These are phyloP conservation scores for Remorina albescens DNA, from an alignment of 2,797 vertebrate genomes.

Conservation along the genomic window DNA sequence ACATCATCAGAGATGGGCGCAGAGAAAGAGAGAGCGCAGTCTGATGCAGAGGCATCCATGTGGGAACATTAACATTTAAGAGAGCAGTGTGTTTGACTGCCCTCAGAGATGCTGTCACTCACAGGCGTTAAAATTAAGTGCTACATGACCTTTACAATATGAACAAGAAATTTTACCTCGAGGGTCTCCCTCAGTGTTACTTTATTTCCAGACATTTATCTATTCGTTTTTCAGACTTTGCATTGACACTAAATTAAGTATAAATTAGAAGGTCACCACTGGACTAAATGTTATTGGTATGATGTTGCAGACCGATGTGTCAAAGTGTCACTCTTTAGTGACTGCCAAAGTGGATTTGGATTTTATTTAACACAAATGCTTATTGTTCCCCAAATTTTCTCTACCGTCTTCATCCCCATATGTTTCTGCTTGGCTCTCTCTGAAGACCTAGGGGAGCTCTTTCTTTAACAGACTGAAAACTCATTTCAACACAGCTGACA, in stretches of 20 bases:
- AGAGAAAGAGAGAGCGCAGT: slow-evolving; percentile 5
- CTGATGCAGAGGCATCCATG: slow-evolving; percentile 68
- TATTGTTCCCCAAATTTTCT: slow-evolving; percentile 8
- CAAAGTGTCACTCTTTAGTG: not conserved
- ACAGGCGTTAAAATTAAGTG: slow-evolving; percentile 70
- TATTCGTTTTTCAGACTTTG: not conserved
- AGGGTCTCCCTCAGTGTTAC: slow-evolving; percentile 27
- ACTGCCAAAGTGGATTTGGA: not conserved
- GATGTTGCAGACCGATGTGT: not conserved
- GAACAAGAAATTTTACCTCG: slow-evolving; percentile 37
- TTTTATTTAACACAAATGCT: not conserved
- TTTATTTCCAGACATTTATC: slow-evolving; percentile 20
- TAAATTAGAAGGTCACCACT: slow-evolving; percentile 8
- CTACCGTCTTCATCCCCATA: not conserved
- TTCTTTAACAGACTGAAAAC: slow-evolving; percentile 72
- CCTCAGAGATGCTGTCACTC: slow-evolving; percentile 75
- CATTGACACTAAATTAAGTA: not conserved
- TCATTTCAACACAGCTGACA: slow-evolving; percentile 78
- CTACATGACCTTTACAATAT: slow-evolving; percentile 72
- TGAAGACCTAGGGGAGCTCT: slow-evolving; percentile 59
- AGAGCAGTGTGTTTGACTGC: slow-evolving; percentile 44
- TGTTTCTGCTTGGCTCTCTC: slow-evolving; percentile 57
- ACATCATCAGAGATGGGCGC: slow-evolving; percentile 9
- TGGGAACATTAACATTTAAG: slow-evolving; percentile 82
- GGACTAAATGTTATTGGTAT: not conserved